A percentile compares a stretch with the other conserved stretches of the same genome.
Evolutionary conservation across 2,113 vertebrate species (phyloP).

Genomic region (Clarias magur): DNA sequence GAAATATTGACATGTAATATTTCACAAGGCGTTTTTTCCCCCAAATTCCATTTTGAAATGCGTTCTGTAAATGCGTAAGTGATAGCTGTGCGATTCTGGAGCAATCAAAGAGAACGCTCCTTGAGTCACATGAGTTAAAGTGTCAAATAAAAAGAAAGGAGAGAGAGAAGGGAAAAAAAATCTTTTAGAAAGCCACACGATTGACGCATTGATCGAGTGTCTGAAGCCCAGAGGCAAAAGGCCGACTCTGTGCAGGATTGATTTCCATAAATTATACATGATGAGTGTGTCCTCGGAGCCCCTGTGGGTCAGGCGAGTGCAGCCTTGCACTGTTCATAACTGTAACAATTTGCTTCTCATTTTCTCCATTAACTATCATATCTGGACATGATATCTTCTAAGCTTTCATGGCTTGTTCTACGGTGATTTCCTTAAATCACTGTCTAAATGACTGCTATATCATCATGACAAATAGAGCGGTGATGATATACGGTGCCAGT

Average conservation of each 20-base stretch:
- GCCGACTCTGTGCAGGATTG: conserved; percentile 47
- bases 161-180: conserved; percentile 64
- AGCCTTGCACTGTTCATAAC: not conserved
- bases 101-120: not conserved
- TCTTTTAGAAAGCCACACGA: conserved; percentile 41
- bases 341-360: not conserved
- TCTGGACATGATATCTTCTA: not conserved
- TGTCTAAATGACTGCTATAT: not conserved
- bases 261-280: conserved; percentile 70
- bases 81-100: not conserved
- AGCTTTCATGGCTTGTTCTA: not conserved
- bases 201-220: conserved; percentile 55
- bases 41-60: not conserved
- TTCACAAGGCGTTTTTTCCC: not conserved
- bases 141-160: conserved; percentile 32
- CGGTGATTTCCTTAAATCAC: not conserved
- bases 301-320: conserved; percentile 39
- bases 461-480: not conserved
- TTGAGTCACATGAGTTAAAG: not conserved
- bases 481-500: not conserved
- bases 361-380: not conserved
- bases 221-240: conserved; percentile 33
- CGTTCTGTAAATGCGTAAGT: not conserved
- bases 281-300: conserved; percentile 54
- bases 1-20: not conserved